These are phyloP conservation scores for Drosophila jambulina DNA, from an alignment of 1,140 invertebrate species.

Conservation along the genomic window DNA sequence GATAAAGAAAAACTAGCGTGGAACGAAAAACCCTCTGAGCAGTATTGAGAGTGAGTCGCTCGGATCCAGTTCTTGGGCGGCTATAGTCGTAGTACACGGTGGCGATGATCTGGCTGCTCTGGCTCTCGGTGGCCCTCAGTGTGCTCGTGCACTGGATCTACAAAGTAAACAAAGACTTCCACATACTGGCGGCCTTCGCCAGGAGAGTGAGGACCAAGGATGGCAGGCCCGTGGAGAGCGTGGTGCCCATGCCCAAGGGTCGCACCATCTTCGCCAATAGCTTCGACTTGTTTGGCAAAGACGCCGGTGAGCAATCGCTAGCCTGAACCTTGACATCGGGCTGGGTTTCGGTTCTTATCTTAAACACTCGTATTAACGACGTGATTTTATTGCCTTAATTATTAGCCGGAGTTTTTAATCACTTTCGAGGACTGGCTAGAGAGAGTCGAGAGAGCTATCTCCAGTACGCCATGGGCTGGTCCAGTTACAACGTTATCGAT, in stretches of 20 bases:
- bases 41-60: constrained; percentile 11
- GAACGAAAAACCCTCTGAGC: background rate
- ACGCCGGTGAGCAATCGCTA: constrained; percentile 31
- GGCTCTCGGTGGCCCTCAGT: constrained; percentile 28
- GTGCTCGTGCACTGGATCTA: constrained; percentile 44
- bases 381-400: background rate
- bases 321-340: constrained; percentile 2
- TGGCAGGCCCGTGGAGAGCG: constrained; percentile 32
- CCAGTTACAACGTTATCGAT: constrained; percentile 70
- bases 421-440: constrained; percentile 17
- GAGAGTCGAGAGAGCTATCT: constrained; percentile 42
- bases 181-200: constrained; percentile 44
- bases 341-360: background rate
- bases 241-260: constrained; percentile 36
- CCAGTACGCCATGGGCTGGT: constrained; percentile 43
- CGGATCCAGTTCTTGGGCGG: background rate
- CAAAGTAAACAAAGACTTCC: constrained; percentile 57
- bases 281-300: constrained; percentile 56
- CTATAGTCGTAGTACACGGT: background rate
- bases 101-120: constrained; percentile 25
- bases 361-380: background rate
- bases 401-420: constrained; percentile 44
- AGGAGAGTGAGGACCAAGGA: constrained; percentile 45
- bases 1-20: constrained; percentile 10
- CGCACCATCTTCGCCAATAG: constrained; percentile 52